phyloP scores from a whole-genome alignment of 2,113 vertebrate species.

The Serinus canaria region DNA sequence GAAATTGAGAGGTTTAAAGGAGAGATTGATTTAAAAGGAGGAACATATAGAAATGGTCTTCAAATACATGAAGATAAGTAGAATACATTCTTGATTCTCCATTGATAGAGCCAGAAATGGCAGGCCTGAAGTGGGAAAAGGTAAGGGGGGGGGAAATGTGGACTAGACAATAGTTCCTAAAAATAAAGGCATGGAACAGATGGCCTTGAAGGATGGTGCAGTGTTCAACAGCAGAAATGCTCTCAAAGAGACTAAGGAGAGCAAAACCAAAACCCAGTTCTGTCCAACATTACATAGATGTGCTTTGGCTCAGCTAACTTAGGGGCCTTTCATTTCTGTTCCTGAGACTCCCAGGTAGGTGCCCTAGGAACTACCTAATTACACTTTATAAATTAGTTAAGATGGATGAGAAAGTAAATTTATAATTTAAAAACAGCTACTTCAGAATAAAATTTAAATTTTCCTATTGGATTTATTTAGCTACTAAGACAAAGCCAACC shows the following conservation, averaged over 20 bases:
- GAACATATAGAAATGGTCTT: not conserved
- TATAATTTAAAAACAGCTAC: not conserved
- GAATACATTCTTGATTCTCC: not conserved
- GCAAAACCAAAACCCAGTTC: not conserved
- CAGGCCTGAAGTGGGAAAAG: not conserved
- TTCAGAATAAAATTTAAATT: not conserved
- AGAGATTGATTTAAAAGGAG: not conserved
- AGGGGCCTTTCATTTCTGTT: not conserved
- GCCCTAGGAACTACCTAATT: not conserved
- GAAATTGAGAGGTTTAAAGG: not conserved
- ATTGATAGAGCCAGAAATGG: not conserved
- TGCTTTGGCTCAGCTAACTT: not conserved
- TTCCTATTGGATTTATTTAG: not conserved
- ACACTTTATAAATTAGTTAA: not conserved
- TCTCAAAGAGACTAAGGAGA: not conserved
- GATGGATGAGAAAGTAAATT: not conserved
- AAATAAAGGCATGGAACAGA: not conserved
- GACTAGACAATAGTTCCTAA: not conserved
- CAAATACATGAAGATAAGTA: not conserved
- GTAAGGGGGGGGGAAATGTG: accelerated
- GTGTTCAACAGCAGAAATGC: not conserved
- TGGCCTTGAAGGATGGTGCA: not conserved
- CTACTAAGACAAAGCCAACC: not conserved
- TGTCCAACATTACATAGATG: not conserved
- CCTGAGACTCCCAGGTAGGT: not conserved